Base-by-base conservation (phyloP, 2,888 invertebrate species). In the Eupithecia insigniata region DNA sequence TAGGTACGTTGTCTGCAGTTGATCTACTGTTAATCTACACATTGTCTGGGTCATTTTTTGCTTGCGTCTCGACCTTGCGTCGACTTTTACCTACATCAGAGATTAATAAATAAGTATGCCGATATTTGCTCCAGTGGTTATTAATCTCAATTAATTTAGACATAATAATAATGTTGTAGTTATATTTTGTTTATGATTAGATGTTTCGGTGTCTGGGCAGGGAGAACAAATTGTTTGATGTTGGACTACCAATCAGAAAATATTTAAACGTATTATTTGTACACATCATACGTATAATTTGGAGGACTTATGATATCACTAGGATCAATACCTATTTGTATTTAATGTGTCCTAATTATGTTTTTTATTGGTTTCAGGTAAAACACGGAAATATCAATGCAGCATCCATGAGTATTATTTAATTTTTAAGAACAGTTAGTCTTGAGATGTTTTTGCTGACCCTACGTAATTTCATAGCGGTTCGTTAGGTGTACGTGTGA, bases 71-170 rank as follows among this genome's bases (percentile, higher is more conserved):
- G 83, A 87, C 88, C 88, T 88, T 88, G 85, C 70, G 16, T 62
- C 79, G 85, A 86, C 85, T 87, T 86, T 85, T 86, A 86, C 85
- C 82, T 84, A 85, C 87, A 82, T 81, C 85, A 85, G 80, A 78
- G 86, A 83, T 82, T 79, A 77, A 82, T 80, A 82, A 82, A 83
- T 82, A 80, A 78, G 71, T 71, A 71, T 71, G 60, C 69, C 81
- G 74, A 80, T 83, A 78, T 81, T 80, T 79, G 82, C 82, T 81
- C 79, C 83, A 77, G 78, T 80, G 82, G 77, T 83, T 84, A 84
- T 83, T 82, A 84, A 83, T 82, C 81, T 81, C 81, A 81, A 83
- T 82, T 82, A 83, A 82, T 85, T 82, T 82, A 77, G 81, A 82
- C 80, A 79, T 83, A 84, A 84, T 81, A 79, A 83, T 79, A 79